Base-by-base conservation (phyloP, 1,140 invertebrate species). In the Aphidius ervi region DNA sequence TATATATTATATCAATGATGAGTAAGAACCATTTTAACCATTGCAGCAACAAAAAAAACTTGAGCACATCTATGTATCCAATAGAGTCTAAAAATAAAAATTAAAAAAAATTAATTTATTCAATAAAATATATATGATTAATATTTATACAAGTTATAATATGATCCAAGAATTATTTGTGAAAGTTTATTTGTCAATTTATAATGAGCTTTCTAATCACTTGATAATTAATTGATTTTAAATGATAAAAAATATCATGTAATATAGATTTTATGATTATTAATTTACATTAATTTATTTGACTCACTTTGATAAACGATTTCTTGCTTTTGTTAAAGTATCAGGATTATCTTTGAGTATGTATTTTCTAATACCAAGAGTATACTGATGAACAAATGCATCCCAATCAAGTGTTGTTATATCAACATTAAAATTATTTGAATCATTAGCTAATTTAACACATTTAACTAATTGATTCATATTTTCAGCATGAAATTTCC, bases 401-500 rank as follows among this genome's bases (percentile, higher is more conserved):
- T 86, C 81, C 86, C 90, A 92, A 63, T 87, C 76, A 40, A 92
- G 70, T 6, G 72, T 69, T 0, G 71, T 72, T 3, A 89, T 77
- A 67, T 88, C 83, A 10, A 87, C 76, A 56, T 82, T 76, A 65
- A 91, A 92, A 1, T 76, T 72, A 23, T 74, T 73, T 6, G 79
- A 79, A 67, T 94, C 90, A 31, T 81, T 75, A 0, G 82, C 74
- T 0, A 61, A 50, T 8, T 80, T 79, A n/a, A 93, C 80, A 46
- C 83, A 81, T 20, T 81, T 74, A 46, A 83, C 78, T 1, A 98
- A 77, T 49, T 85, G 81, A 10, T 82, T 81, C 66, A 94, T 83
- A 68, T 95, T 94, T 3, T 85, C 79, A 31, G 85, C 86, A 10
- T 84, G 81, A 70, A 97, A 98, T 46, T 87, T 81, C 93, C 93